phyloP scores from a whole-genome alignment of 2,113 vertebrate species.

The Plecotus auritus region DNA sequence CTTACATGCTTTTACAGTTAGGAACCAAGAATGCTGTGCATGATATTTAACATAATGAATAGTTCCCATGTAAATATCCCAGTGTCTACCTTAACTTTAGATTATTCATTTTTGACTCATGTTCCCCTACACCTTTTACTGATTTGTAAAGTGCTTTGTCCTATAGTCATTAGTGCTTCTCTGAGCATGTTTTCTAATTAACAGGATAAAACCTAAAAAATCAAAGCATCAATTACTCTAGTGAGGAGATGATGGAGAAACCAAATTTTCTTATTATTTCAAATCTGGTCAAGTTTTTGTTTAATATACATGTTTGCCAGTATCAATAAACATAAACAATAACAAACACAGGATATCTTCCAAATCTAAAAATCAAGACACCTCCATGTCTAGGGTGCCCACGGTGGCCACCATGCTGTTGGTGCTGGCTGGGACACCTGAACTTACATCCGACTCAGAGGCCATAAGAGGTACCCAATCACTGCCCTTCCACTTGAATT shows the following conservation, averaged over 20 bases:
- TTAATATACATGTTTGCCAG: background rate
- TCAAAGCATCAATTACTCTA: background rate
- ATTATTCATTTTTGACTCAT: background rate
- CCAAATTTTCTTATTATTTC: conserved; percentile 9
- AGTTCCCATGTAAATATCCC: background rate
- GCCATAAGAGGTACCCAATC: background rate
- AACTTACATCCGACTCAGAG: no score
- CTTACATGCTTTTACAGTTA: background rate
- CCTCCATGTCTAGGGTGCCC: background rate
- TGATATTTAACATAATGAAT: background rate
- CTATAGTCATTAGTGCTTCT: background rate
- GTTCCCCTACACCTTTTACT: background rate
- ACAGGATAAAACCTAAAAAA: background rate
- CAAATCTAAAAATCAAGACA: background rate
- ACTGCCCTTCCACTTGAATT: background rate
- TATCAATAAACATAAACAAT: background rate
- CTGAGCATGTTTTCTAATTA: background rate
- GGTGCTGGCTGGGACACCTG: rapidly evolving
- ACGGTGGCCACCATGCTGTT: rapidly evolving
- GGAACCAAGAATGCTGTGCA: background rate
- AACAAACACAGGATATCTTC: background rate
- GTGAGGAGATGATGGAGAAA: background rate
- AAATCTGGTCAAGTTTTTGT: background rate
- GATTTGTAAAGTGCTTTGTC: background rate
- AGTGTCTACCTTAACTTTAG: background rate